These are phyloP conservation scores for Ceratotherium simum DNA, from an alignment of 2,113 vertebrate genomes.

Conservation along the genomic window DNA sequence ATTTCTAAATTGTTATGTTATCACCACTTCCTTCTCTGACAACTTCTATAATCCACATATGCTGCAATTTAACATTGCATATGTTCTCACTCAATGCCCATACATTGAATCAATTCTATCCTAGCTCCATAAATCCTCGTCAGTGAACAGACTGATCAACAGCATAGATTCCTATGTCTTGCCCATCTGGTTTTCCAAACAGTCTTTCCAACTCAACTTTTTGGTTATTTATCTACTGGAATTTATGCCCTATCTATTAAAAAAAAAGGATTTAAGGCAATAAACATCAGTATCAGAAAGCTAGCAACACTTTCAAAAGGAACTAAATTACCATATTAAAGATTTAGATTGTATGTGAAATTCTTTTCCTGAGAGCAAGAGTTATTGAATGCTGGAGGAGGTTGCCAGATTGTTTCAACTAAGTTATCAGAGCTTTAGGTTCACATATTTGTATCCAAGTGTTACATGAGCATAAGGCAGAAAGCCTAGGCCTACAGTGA, in stretches of 20 bases:
- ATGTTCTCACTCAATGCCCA: conserved; percentile 74
- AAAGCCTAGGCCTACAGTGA: neutral
- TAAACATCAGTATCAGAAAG: conserved; percentile 52
- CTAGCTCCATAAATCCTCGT: conserved; percentile 67
- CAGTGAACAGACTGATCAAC: conserved; percentile 66
- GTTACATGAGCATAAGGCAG: neutral
- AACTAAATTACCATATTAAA: conserved; percentile 63
- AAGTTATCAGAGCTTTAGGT: neutral
- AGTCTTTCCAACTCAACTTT: conserved; percentile 48
- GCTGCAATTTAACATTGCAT: conserved; percentile 70
- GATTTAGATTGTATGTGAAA: conserved; percentile 19
- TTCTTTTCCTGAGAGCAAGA: conserved; percentile 41
- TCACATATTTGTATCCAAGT: neutral
- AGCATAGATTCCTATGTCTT: conserved; percentile 54
- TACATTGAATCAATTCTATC: conserved; percentile 66
- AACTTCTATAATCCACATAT: conserved; percentile 73
- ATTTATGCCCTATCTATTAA: conserved; percentile 30
- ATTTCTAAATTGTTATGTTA: conserved; percentile 76
- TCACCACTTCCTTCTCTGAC: conserved; percentile 62
- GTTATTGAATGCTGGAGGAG: conserved; percentile 1
- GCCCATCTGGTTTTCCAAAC: conserved; percentile 66
- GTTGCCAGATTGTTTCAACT: conserved; percentile 41
- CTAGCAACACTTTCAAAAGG: conserved; percentile 17
- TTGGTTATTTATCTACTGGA: conserved; percentile 57
- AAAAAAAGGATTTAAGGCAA: conserved; percentile 1